Evolutionary conservation across 1,140 invertebrate species (phyloP).

Genomic region (Megathymus violae): DNA sequence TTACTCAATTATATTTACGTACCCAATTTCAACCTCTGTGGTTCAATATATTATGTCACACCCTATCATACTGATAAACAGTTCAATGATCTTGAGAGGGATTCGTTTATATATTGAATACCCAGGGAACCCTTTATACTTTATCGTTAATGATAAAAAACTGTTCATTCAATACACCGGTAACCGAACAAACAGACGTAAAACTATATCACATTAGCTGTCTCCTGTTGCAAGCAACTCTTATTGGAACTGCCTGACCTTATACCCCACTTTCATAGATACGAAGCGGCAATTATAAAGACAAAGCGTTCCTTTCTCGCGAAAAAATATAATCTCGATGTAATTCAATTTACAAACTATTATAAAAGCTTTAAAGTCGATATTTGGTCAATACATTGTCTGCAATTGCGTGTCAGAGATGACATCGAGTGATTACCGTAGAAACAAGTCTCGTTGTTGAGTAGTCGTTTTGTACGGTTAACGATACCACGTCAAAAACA

Average conservation of each 20-base stretch:
- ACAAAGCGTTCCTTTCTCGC: constrained; percentile 48
- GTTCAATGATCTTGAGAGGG: too few species aligned
- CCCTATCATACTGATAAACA: too few species aligned
- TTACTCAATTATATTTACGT: too few species aligned
- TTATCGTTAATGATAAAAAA: too few species aligned
- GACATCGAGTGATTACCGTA: constrained; percentile 34
- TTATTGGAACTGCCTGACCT: constrained; percentile 49
- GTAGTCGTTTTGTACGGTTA: not conserved
- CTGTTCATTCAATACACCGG: not conserved
- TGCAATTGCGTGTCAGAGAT: constrained; percentile 32
- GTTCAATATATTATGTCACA: too few species aligned
- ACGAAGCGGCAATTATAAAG: constrained; percentile 47
- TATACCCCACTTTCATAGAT: constrained; percentile 56
- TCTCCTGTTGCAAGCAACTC: constrained; percentile 39
- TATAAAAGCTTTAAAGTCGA: constrained; percentile 14
- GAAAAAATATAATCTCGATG: constrained; percentile 19
- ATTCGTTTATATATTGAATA: too few species aligned
- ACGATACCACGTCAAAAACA: constrained; percentile 11
- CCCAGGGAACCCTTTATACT: too few species aligned
- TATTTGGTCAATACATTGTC: constrained; percentile 18
- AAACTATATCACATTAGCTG: constrained; percentile 28
- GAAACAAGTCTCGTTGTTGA: constrained; percentile 21
- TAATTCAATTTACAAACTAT: constrained; percentile 9
- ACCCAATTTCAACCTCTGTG: too few species aligned
- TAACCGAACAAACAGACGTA: constrained; percentile 5